These are phyloP conservation scores for Anorthoa munda DNA, from an alignment of 2,888 invertebrate species.

Conservation along the genomic window DNA sequence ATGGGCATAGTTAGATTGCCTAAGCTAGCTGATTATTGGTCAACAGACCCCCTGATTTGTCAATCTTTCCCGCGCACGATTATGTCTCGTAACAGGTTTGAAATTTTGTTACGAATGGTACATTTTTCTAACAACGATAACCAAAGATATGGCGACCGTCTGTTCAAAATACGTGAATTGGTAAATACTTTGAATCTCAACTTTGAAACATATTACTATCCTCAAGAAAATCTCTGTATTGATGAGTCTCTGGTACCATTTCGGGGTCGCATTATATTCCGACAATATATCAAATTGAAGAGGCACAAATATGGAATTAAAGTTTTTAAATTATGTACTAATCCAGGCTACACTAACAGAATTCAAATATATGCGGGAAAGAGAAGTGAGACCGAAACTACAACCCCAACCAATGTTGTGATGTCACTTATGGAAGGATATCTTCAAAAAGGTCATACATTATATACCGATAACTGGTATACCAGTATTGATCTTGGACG, in stretches of 20 bases:
- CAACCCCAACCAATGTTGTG: conserved; percentile 15
- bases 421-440: conserved; percentile 56
- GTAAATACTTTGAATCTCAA: too few species aligned
- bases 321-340: conserved; percentile 59
- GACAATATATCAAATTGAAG: too few species aligned
- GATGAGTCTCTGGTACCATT: too few species aligned
- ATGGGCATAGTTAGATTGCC: conserved; percentile 60
- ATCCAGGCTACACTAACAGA: conserved; percentile 68
- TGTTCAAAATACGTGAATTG: too few species aligned
- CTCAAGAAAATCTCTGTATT: too few species aligned
- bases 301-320: conserved; percentile 62
- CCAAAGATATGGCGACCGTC: too few species aligned
- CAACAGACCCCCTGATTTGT: conserved; percentile 27
- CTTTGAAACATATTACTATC: too few species aligned
- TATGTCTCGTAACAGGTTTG: conserved; percentile 36
- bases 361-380: conserved; percentile 59
- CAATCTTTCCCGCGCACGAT: conserved; percentile 35
- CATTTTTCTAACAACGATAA: conserved; percentile 44
- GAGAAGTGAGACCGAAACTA: conserved; percentile 12
- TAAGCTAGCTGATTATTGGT: conserved; percentile 45
- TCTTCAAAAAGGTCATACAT: conserved; percentile 68
- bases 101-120: conserved; percentile 41
- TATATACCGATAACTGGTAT: conserved; percentile 60
- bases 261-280: too few species aligned
- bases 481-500: conserved; percentile 50